Evolutionary conservation across 1,140 invertebrate species (phyloP), one percentile per base, ranked within the genome.

Genomic region (Meteorus sp.): DNA sequence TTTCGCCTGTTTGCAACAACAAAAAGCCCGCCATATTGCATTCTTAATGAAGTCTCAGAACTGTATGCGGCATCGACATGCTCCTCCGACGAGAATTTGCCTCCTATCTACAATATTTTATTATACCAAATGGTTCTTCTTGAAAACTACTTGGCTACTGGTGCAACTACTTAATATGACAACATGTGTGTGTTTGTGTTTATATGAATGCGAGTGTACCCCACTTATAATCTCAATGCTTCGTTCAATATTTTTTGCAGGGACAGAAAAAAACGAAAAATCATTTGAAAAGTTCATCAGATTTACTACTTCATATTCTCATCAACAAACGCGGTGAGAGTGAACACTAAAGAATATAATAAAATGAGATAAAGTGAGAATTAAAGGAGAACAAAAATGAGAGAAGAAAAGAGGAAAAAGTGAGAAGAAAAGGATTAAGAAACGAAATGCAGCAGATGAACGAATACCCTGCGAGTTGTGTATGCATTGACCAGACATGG

Each of bases 11-110:
- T n/a, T n/a, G n/a, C 43, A 17, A 45, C n/a, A 29, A 64, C 59
- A 75, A 73, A 64, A 61, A 70, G 57, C 33, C 57, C 23, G 56
- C 58, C 62, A 65, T 67, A 69, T 64, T 68, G 70, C 68, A 70
- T 71, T 61, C 57, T 64, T 75, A 74, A 75, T 74, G 73, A 73
- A 73, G 58, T 60, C 53, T 20, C 54, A 31, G 35, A 60, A 71
- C 56, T 31, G 37, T n/a, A n/a, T 31, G 39, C 39, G 41, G 45
- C 52, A 41, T 51, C 61, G 45, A 39, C 61, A 35, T 35, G 55
- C 58, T 61, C 56, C 69, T 70, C 66, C 66, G 67, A 62, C 67
- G 56, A 47, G 60, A 61, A 39, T 43, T 43, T 63, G 33, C 50
- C 57, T 51, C 47, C 29, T 51, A 7, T 13, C 29, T 33, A 3